phyloP scores from a whole-genome alignment of 2,888 invertebrate genomes.

The Tanypteryx hageni region DNA sequence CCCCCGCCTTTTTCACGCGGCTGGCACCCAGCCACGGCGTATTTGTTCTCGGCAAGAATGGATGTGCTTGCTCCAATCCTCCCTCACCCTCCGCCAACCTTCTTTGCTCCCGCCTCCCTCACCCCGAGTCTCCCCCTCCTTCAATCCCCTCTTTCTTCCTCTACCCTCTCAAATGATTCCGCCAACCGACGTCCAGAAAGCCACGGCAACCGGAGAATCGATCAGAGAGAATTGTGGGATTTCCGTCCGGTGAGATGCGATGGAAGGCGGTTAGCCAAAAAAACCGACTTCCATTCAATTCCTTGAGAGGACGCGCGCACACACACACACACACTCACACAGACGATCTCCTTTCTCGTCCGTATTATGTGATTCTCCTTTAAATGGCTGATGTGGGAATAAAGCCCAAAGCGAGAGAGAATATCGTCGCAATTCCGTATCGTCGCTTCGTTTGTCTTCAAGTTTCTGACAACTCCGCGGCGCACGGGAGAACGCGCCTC shows the following conservation, averaged over 20 bases:
- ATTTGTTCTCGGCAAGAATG: slow-evolving; percentile 18
- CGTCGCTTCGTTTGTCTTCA: neutral
- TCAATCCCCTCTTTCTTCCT: neutral
- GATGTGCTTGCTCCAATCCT: slow-evolving; percentile 13
- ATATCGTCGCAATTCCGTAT: neutral
- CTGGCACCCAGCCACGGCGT: slow-evolving; percentile 10
- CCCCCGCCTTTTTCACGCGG: neutral
- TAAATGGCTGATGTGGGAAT: too few species aligned
- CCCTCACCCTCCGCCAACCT: slow-evolving; percentile 70
- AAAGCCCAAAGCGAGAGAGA: too few species aligned
- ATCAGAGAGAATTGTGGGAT: slow-evolving; percentile 39
- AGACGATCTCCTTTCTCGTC: too few species aligned
- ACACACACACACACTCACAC: too few species aligned
- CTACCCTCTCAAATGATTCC: slow-evolving; percentile 1
- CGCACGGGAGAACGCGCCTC: neutral
- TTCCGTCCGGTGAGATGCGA: neutral
- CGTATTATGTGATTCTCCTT: too few species aligned
- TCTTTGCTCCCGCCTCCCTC: slow-evolving; percentile 70
- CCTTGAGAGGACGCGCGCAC: neutral
- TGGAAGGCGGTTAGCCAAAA: neutral
- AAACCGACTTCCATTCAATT: neutral
- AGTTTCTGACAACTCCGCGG: neutral
- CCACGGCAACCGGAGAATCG: slow-evolving; percentile 23
- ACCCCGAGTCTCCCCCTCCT: slow-evolving; percentile 49
- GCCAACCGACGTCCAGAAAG: neutral